Evolutionary conservation across 1,140 invertebrate species (phyloP), one percentile per base, ranked within the genome.

Genomic region (Lerema accius): DNA sequence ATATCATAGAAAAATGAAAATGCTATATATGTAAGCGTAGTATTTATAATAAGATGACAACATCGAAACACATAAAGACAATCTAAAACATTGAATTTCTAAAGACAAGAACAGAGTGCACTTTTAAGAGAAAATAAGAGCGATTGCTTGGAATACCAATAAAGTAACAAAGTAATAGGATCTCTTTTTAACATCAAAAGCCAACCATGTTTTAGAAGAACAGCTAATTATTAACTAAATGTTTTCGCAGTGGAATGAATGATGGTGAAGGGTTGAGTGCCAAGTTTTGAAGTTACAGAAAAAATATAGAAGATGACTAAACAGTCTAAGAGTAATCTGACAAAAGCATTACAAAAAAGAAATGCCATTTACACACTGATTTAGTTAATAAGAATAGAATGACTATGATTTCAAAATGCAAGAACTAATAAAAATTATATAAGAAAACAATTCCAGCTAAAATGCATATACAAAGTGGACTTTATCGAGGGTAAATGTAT

Each of bases 391-490:
- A 58, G 39, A 35, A 59, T 37, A 51, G 23, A 16, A 17, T 43
- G 16, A 50, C 19, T 16, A 65, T 56, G 56, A 71, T 42, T 56
- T 23, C 35, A 69, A 67, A 72, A 82, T 76, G 76, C 69, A 68
- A 72, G n/a, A 75, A 60, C 78, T 71, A 79, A 66, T 65, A 55
- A 58, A 56, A 63, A 53, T 56, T 60, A 62, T 73, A 70, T 56
- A 60, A 70, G 74, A 75, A 72, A 69, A 75, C 67, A 69, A 69
- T 55, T 73, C 76, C 59, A 80, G 76, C 82, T 84, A 84, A 76
- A 80, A 79, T 75, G 72, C 70, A 73, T 73, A 77, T 71, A 73
- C 76, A 67, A 75, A 80, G 77, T 86, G 84, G 86, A 86, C 79
- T 86, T 67, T 68, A 71, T 84, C 71, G 75, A 80, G 82, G 84